phyloP scores from a whole-genome alignment of 1,140 invertebrate genomes.

The Eubasilissa regina region DNA sequence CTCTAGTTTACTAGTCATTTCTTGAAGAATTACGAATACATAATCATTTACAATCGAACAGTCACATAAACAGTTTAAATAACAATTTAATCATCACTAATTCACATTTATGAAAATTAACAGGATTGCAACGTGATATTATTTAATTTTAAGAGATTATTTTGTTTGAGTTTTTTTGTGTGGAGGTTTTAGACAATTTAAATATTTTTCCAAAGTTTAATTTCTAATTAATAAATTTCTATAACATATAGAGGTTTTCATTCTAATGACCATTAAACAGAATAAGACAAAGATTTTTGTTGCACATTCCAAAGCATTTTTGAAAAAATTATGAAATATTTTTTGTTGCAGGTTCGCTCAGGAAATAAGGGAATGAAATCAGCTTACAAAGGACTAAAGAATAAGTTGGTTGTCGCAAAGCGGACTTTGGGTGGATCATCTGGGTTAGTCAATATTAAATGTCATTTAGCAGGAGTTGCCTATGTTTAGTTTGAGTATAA shows the following conservation, averaged over 20 bases:
- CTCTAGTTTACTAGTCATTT: too few species aligned
- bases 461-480: neutral
- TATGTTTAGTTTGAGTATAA: neutral
- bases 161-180: too few species aligned
- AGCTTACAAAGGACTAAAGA: conserved; percentile 46
- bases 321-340: neutral
- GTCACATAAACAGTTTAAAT: too few species aligned
- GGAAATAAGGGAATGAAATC: conserved; percentile 44
- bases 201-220: too few species aligned
- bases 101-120: too few species aligned
- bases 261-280: neutral
- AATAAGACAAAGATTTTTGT: neutral
- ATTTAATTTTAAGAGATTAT: too few species aligned
- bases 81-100: too few species aligned
- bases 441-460: neutral
- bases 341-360: conserved; percentile 30
- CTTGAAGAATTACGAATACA: too few species aligned
- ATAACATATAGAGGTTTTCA: neutral
- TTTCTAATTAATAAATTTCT: neutral
- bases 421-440: neutral
- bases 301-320: neutral
- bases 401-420: conserved; percentile 6
- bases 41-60: too few species aligned
- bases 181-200: too few species aligned
- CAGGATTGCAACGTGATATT: too few species aligned